Base-by-base conservation (phyloP, 2,113 vertebrate genomes). In the Alouatta palliata region DNA sequence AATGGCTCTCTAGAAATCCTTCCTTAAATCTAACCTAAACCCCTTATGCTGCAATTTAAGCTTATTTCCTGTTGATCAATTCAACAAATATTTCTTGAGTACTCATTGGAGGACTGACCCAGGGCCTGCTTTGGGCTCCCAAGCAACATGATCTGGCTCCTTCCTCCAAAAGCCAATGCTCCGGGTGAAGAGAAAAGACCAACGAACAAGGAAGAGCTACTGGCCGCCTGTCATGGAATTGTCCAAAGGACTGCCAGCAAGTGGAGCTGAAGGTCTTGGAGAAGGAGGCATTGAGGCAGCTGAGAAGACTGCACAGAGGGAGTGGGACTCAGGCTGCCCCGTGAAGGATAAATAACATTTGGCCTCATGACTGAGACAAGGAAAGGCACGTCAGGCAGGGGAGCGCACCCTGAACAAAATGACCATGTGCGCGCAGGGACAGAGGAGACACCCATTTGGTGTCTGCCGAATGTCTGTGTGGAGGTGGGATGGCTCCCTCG, bases 361-460 rank as follows among this genome's bases (percentile, higher is more conserved):
- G 11, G 19, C 47, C 84, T 90, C 35, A 0, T 1, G 17, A 35
- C 49, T n/a, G 8, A 17, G 5, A 49, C 35, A 5, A 40, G 27
- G 16, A n/a, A 73, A 30, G 10, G 6, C 20, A 8, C 0, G 4
- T 25, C 20, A 30, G 32, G 4, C 9, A 35, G 6, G 13, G 10
- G 14, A 58, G 30, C 7, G 14, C 0, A 2, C 10, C 30, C 21
- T 9, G 4, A 12, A 43, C 66, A 79, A 19, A 58, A 32, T 1
- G 40, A 19, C 66, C 0, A 0, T 12, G 56, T 19, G 0, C 1
- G 14, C 2, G 1, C 61, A 43, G 77, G 43, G 1, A 3, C 64
- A 1, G 10, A 5, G 30, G 16, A 13, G 49, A 92, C 58, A 13
- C 58, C 37, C 3, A 3, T 11, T 7, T 13, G 75, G 32, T 43